phyloP scores from a whole-genome alignment of 2,113 vertebrate genomes.

The Sorex fumeus region DNA sequence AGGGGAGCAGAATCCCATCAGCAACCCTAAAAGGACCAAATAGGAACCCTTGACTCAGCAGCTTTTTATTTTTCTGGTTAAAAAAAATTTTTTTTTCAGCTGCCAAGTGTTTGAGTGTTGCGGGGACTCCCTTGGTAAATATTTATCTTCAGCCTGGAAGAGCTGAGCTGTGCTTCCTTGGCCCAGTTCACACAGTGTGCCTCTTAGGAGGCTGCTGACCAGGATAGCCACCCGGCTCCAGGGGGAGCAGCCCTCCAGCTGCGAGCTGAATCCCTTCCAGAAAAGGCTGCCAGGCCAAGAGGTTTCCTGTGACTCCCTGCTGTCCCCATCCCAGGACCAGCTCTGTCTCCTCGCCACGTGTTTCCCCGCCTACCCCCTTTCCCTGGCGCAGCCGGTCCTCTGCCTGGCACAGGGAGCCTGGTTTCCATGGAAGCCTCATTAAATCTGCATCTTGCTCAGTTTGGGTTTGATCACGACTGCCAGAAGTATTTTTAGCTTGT shows the following conservation, averaged over 20 bases:
- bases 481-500: constrained; percentile 90
- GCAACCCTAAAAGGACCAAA: neutral
- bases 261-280: constrained; percentile 59
- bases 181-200: constrained; percentile 69
- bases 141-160: constrained; percentile 85
- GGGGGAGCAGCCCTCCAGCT: neutral
- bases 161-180: constrained; percentile 76
- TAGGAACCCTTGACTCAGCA: constrained; percentile 45
- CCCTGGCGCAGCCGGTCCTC: constrained; percentile 67
- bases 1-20: too few species aligned
- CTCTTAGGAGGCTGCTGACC: constrained; percentile 70
- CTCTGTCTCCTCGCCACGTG: constrained; percentile 46
- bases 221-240: constrained; percentile 20
- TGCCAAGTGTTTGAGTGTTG: constrained; percentile 81
- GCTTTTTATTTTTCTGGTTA: constrained; percentile 67
- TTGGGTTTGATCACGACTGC: constrained; percentile 86
- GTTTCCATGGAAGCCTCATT: constrained; percentile 92
- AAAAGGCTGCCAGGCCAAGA: constrained; percentile 50
- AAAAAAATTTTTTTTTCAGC: constrained; percentile 41
- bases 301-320: constrained; percentile 51
- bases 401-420: constrained; percentile 83
- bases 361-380: constrained; percentile 41
- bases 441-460: constrained; percentile 89
- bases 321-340: constrained; percentile 56
- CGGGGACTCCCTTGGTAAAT: constrained; percentile 87